phyloP scores from a whole-genome alignment of 2,888 invertebrate genomes.

The Psylliodes chrysocephalus region DNA sequence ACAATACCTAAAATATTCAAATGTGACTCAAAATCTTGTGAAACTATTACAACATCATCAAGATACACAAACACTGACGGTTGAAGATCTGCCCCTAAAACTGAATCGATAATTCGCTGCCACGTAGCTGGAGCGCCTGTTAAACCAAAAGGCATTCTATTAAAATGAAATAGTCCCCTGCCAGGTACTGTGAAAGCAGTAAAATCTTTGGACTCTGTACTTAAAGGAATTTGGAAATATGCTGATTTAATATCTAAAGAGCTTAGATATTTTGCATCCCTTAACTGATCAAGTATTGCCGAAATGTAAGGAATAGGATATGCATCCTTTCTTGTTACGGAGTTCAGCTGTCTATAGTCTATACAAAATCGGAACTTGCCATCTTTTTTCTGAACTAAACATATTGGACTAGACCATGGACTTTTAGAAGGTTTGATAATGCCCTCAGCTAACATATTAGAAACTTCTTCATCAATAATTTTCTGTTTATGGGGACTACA shows the following conservation, averaged over 20 bases:
- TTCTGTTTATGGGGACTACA: not conserved
- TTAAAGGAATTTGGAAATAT: no score
- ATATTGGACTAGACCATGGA: not conserved
- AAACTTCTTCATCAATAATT: not conserved
- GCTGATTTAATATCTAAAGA: no score
- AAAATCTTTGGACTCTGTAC: no score
- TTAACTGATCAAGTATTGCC: not conserved
- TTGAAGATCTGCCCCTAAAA: no score
- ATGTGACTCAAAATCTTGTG: slow-evolving; percentile 39
- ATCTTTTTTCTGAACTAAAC: slow-evolving; percentile 3
- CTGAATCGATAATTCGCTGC: no score
- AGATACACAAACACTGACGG: slow-evolving; percentile 48
- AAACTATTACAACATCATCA: slow-evolving; percentile 47
- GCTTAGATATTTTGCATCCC: not conserved
- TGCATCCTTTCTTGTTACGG: not conserved
- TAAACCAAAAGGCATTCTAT: no score
- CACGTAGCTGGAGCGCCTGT: no score
- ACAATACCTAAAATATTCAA: slow-evolving; percentile 38
- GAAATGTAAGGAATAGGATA: slow-evolving; percentile 6
- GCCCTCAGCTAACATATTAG: not conserved
- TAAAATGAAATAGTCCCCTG: no score
- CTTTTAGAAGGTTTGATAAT: not conserved
- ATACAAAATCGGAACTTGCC: not conserved
- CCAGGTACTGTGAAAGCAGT: slow-evolving; percentile 20
- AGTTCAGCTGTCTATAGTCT: not conserved